Evolutionary conservation across 2,797 vertebrate species (phyloP), one percentile per base, ranked within the genome.

Genomic region (Danio albolineatus): DNA sequence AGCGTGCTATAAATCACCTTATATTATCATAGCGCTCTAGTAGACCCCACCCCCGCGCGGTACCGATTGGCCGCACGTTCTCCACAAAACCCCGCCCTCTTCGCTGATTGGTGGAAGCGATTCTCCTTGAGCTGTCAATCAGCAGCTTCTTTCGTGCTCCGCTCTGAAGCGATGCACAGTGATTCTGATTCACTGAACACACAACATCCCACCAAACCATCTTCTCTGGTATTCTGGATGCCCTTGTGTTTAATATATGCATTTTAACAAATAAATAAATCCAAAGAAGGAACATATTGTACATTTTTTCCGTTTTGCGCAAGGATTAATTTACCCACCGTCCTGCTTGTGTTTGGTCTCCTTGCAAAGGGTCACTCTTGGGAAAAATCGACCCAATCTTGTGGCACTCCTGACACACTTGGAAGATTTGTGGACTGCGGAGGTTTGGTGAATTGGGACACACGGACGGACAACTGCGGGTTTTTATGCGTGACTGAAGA

Each of bases 1-100:
- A 89, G 89, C 80, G 87, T 87, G 81, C 90, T 85, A 94, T 94
- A 94, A 94, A 95, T 94, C 93, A 94, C 92, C 90, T 91, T 84
- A 87, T 86, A 90, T 91, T 91, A 93, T 87, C 89, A 82, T 86
- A 89, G 88, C 88, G 87, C 89, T 66, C 89, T 83, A 85, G 83
- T 86, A 79, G 88, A 82, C 78, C 84, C 90, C 91, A 86, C 90
- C 92, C 89, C 70, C 56, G 70, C 69, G 57, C 59, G 17, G 19
- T 49, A 80, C 69, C 51, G 78, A 94, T 94, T 93, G 92, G 93
- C 62, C 85, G 43, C 8, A 0, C 19, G 0, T n/a, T 28, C 64
- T 77, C 81, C 85, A 86, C 5, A 79, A 61, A 46, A 85, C 36
- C 85, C 88, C 88, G 85, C 91, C 90, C 85, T 85, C 90, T 83